Conservation (phyloP, 2,888 invertebrate species). For the Zelleria hepariella region DNA sequence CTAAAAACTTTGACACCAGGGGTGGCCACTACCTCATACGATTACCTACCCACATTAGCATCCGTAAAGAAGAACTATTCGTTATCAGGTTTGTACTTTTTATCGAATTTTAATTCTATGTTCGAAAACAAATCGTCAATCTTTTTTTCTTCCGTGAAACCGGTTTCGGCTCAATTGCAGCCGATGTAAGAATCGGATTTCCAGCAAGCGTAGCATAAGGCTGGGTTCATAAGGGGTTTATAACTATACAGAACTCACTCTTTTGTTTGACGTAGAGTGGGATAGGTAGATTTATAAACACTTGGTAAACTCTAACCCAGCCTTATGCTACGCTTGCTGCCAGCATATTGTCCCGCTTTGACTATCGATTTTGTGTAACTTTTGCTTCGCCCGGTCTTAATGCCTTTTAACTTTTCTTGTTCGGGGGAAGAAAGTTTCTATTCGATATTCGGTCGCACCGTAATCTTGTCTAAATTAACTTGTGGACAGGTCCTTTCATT, state of each 20-base stretch:
- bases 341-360: slow-evolving; percentile 1
- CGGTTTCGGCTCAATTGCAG: background rate
- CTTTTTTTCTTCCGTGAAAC: background rate
- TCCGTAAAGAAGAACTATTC: background rate
- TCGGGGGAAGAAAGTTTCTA: slow-evolving; percentile 6
- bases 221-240: no score
- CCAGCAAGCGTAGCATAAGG: no score
- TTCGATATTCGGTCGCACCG: slow-evolving; percentile 49
- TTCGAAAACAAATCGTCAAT: slow-evolving; percentile 1
- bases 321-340: no score
- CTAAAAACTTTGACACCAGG: no score
- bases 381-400: background rate
- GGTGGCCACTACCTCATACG: no score
- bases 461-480: slow-evolving; percentile 56
- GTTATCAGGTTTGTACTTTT: slow-evolving; percentile 2
- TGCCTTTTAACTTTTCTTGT: slow-evolving; percentile 6
- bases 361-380: slow-evolving; percentile 6
- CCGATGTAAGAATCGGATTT: background rate
- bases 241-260: no score
- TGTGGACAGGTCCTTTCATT: slow-evolving; percentile 54
- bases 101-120: background rate
- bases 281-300: no score
- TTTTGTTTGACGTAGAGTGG: no score
- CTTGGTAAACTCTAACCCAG: no score
- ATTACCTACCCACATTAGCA: no score